Evolutionary conservation across 2,888 invertebrate genomes (phyloP).

Genomic region (Pseudococcus viburni): DNA sequence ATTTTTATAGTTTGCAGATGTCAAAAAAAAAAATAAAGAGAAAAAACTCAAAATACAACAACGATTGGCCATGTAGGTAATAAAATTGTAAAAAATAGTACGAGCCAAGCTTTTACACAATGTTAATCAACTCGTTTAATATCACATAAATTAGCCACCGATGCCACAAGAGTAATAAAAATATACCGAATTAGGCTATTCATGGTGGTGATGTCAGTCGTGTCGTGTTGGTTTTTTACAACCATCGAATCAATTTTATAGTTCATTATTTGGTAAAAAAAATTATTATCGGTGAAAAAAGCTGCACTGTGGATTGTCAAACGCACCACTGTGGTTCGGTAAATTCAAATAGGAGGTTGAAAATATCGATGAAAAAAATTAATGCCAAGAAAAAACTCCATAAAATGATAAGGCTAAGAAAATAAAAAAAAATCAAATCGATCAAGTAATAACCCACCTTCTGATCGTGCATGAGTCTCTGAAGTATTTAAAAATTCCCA

Average conservation of each 20-base stretch:
- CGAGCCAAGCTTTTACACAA: not conserved
- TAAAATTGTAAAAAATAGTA: slow-evolving; percentile 11
- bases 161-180: not conserved
- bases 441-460: too few species aligned
- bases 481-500: too few species aligned
- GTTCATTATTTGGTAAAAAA: not conserved
- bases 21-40: not conserved
- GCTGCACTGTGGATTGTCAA: too few species aligned
- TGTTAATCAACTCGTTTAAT: slow-evolving; percentile 39
- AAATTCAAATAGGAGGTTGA: too few species aligned
- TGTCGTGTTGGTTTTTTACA: not conserved
- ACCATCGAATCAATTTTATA: slow-evolving; percentile 28
- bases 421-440: too few species aligned
- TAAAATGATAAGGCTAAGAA: too few species aligned
- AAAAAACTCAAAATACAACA: not conserved
- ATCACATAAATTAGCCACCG: slow-evolving; percentile 26
- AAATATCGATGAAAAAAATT: too few species aligned
- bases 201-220: not conserved
- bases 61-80: not conserved
- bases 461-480: too few species aligned
- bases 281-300: not conserved
- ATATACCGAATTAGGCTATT: not conserved
- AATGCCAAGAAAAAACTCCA: too few species aligned
- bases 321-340: too few species aligned
- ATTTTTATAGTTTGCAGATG: slow-evolving; percentile 43